A percentile compares a stretch with the other conserved stretches of the same genome.
Conservation (phyloP, 2,797 vertebrate species). For the Sciaenops ocellatus region DNA sequence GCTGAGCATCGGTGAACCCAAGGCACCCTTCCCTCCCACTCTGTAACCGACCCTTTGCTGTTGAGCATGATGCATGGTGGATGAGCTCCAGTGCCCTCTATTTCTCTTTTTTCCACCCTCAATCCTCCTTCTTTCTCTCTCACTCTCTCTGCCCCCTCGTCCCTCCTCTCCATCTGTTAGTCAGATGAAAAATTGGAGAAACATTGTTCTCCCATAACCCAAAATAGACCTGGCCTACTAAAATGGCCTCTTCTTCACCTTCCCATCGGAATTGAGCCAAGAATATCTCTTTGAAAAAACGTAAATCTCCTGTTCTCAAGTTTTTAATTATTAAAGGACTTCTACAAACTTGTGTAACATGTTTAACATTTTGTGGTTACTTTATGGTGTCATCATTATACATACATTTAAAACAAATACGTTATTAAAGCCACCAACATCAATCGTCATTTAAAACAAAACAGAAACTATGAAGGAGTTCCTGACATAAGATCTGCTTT, state of each 20-base stretch:
- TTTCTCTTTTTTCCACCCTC: conserved; percentile 29
- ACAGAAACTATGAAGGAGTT: no score
- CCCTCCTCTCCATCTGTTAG: conserved; percentile 53
- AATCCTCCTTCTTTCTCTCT: conserved; percentile 16
- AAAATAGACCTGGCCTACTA: conserved; percentile 71
- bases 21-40: conserved; percentile 1
- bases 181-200: conserved; percentile 64
- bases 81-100: conserved; percentile 51
- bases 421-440: not conserved
- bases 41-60: conserved; percentile 18
- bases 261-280: conserved; percentile 45
- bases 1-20: not conserved
- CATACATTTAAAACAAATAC: not conserved
- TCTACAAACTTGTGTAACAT: not conserved
- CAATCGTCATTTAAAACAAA: not conserved
- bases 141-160: not conserved
- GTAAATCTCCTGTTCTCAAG: not conserved
- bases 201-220: conserved; percentile 60
- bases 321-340: conserved; percentile 10
- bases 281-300: conserved; percentile 36
- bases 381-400: not conserved
- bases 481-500: no score
- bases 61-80: conserved; percentile 39
- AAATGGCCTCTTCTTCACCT: conserved; percentile 61
- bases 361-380: not conserved